Conservation (phyloP, 2,888 invertebrate genomes). For the Flabesymbios commensalis region DNA sequence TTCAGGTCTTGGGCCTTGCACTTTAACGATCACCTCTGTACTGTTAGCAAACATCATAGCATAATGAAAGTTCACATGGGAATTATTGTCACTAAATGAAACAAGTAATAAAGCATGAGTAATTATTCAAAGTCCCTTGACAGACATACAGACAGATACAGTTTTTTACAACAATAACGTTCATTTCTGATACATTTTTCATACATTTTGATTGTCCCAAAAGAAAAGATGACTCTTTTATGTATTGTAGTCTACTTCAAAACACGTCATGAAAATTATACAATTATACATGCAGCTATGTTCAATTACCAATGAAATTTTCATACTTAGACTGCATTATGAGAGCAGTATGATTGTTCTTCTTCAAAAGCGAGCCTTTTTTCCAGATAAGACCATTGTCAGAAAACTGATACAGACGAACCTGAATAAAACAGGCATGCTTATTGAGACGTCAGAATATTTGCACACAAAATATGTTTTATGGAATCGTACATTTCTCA, state of each 20-base stretch:
- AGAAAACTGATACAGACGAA: constrained; percentile 54
- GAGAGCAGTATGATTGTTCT: constrained; percentile 57
- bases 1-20: constrained; percentile 56
- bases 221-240: too few species aligned
- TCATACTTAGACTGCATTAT: constrained; percentile 12
- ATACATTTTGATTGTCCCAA: too few species aligned
- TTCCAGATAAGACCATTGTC: constrained; percentile 58
- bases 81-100: not conserved
- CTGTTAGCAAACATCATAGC: constrained; percentile 42
- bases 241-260: too few species aligned
- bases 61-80: not conserved
- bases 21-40: constrained; percentile 49
- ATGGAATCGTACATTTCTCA: too few species aligned
- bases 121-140: not conserved
- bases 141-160: not conserved
- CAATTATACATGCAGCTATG: too few species aligned
- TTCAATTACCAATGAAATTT: too few species aligned
- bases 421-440: constrained; percentile 36
- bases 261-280: too few species aligned
- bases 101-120: not conserved
- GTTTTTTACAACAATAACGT: too few species aligned
- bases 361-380: constrained; percentile 55
- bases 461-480: too few species aligned
- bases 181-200: too few species aligned
- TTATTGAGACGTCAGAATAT: too few species aligned